Percentiles rank a stretch among this genome's conserved stretches.
Conservation (phyloP, 2,113 vertebrate species). For the Etheostoma spectabile region DNA sequence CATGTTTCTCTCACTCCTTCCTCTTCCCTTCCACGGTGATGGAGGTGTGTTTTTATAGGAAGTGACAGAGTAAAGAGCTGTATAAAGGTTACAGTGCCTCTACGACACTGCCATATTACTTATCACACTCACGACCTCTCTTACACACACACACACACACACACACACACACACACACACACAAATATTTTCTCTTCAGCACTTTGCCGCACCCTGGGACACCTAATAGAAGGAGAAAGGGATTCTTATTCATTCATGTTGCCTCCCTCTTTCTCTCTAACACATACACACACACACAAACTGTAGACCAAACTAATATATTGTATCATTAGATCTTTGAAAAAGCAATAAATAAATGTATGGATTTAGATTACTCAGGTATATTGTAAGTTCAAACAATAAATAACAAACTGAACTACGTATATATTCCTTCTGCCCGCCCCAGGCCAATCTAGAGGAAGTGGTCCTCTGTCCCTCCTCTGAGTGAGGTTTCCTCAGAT, state of each 20-base stretch:
- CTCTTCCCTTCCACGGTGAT: constrained; percentile 57
- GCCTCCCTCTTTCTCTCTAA: neutral
- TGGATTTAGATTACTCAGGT: neutral
- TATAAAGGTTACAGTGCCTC: constrained; percentile 80
- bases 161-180: constrained; percentile 7
- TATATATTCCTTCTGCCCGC: too few relatives aligned
- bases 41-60: constrained; percentile 74
- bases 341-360: neutral
- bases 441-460: too few relatives aligned
- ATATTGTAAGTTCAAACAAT: neutral
- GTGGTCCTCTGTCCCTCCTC: neutral
- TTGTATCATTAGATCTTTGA: neutral
- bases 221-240: constrained; percentile 52
- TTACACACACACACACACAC: constrained; percentile 4
- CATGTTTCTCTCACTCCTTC: constrained; percentile 21
- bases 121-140: constrained; percentile 44
- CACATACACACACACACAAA: neutral
- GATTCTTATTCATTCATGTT: constrained; percentile 11
- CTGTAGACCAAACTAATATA: too few relatives aligned
- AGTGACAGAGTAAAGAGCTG: constrained; percentile 81
- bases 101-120: constrained; percentile 76
- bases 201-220: constrained; percentile 39
- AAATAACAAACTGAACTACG: neutral
- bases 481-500: neutral
- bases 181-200: constrained; percentile 37